Evolutionary conservation across 2,113 vertebrate genomes (phyloP).

Genomic region (Muscicapa adusta): DNA sequence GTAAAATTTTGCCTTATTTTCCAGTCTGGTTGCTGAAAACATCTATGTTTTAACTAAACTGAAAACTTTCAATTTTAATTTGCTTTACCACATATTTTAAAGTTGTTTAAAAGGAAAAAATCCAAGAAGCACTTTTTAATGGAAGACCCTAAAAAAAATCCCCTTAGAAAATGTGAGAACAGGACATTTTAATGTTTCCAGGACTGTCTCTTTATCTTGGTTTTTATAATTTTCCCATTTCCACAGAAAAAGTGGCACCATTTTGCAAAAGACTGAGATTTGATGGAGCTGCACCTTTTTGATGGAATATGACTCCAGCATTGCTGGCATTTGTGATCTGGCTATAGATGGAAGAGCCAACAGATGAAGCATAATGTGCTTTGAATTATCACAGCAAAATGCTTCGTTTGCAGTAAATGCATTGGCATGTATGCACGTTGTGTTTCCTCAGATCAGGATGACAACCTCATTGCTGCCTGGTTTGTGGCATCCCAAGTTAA

Average conservation of each 20-base stretch:
- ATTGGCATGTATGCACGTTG: not conserved
- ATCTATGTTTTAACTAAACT: not conserved
- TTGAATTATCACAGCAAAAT: conserved; percentile 8
- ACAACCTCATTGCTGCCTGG: conserved; percentile 14
- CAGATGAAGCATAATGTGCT: not conserved
- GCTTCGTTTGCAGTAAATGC: not conserved
- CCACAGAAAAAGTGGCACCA: not conserved
- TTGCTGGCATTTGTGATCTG: not conserved
- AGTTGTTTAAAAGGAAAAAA: not conserved
- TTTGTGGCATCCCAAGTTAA: conserved; percentile 16
- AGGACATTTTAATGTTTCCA: not conserved
- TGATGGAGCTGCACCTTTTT: not conserved
- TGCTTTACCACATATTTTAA: not conserved
- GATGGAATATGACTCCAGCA: not conserved
- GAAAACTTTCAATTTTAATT: not conserved
- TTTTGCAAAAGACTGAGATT: not conserved
- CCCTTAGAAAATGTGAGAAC: not conserved
- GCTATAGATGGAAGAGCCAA: not conserved
- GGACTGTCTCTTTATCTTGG: not conserved
- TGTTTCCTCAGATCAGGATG: conserved; percentile 38
- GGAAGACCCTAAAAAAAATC: not conserved
- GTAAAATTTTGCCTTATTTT: not conserved
- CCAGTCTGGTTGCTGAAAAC: not conserved
- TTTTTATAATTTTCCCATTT: not conserved
- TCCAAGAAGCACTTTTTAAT: not conserved